Evolutionary conservation across 1,140 invertebrate genomes (phyloP).

Genomic region (Harpegnathos saltator): DNA sequence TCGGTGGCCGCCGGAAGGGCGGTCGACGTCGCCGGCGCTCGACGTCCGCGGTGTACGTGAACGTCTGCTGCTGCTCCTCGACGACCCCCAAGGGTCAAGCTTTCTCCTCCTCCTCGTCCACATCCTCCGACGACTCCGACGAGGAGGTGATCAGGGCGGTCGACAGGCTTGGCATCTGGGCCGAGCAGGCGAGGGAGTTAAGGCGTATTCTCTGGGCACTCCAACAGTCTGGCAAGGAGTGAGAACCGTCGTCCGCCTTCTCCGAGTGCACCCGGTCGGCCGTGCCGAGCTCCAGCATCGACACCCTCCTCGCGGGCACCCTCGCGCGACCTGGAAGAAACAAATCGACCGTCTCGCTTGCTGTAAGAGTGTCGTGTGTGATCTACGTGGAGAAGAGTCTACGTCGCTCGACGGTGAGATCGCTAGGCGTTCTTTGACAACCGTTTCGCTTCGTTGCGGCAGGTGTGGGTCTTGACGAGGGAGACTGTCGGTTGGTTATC

Average conservation of each 20-base stretch:
- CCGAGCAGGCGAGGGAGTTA: constrained; percentile 78
- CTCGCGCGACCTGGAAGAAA: constrained; percentile 49
- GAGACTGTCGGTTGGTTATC: no score
- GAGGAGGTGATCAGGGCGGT: constrained; percentile 83
- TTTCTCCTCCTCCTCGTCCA: constrained; percentile 81
- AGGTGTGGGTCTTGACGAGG: no score
- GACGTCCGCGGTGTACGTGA: constrained; percentile 63
- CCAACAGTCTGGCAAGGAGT: constrained; percentile 84
- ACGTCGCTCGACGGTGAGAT: no score
- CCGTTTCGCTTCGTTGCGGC: no score
- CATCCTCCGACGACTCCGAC: constrained; percentile 84
- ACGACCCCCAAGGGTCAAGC: constrained; percentile 79
- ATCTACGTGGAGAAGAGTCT: no score
- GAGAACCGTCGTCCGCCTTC: constrained; percentile 78
- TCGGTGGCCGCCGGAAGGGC: constrained; percentile 71
- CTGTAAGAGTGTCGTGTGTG: background rate
- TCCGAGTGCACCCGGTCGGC: constrained; percentile 74
- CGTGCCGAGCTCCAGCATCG: constrained; percentile 84
- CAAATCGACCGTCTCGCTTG: background rate
- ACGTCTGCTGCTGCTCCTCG: constrained; percentile 75
- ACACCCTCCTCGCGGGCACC: constrained; percentile 78
- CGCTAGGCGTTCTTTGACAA: no score
- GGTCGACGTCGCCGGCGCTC: constrained; percentile 76
- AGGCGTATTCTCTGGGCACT: constrained; percentile 80
- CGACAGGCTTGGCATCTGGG: constrained; percentile 80